These are phyloP conservation scores for Achroia grisella DNA, from an alignment of 1,140 invertebrate genomes.

Conservation along the genomic window DNA sequence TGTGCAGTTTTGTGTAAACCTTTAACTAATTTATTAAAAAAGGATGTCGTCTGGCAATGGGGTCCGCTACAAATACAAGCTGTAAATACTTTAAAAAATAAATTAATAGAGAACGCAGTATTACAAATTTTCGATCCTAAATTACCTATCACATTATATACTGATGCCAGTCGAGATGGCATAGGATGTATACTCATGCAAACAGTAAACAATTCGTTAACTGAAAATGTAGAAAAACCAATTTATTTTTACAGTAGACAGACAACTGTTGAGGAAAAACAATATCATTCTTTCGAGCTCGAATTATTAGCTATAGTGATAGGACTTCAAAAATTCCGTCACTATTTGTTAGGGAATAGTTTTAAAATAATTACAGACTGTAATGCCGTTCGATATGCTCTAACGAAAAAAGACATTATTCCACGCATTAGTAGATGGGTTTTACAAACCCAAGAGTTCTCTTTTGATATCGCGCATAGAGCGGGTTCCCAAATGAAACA, in stretches of 20 bases:
- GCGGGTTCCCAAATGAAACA: slow-evolving; percentile 31
- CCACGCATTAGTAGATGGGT: too few relatives aligned
- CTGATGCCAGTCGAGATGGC: slow-evolving; percentile 16
- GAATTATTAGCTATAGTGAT: slow-evolving; percentile 31
- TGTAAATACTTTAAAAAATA: slow-evolving; percentile 6
- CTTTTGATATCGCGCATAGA: slow-evolving; percentile 24
- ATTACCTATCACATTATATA: slow-evolving; percentile 8
- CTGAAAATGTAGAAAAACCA: slow-evolving; percentile 9
- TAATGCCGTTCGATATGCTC: slow-evolving; percentile 19
- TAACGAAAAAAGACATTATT: slow-evolving; percentile 23
- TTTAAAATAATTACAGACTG: slow-evolving; percentile 29
- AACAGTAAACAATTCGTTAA: too few relatives aligned
- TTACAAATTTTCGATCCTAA: slow-evolving; percentile 14
- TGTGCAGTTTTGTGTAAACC: slow-evolving; percentile 25
- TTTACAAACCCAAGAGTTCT: too few relatives aligned
- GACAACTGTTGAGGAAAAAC: slow-evolving; percentile 15
- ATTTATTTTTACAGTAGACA: slow-evolving; percentile 20
- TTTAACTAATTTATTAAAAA: slow-evolving; percentile 28
- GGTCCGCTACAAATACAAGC: slow-evolving; percentile 3
- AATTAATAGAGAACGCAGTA: slow-evolving; percentile 6
- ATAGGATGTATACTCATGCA: slow-evolving; percentile 15
- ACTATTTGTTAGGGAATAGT: slow-evolving; percentile 18
- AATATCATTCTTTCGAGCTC: too few relatives aligned
- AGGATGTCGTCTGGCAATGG: slow-evolving; percentile 23
- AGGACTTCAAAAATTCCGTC: slow-evolving; percentile 22